A percentile compares a stretch with the other conserved stretches of the same genome.
Conservation (phyloP, 2,113 vertebrate genomes). For the Trogon surrucura region DNA sequence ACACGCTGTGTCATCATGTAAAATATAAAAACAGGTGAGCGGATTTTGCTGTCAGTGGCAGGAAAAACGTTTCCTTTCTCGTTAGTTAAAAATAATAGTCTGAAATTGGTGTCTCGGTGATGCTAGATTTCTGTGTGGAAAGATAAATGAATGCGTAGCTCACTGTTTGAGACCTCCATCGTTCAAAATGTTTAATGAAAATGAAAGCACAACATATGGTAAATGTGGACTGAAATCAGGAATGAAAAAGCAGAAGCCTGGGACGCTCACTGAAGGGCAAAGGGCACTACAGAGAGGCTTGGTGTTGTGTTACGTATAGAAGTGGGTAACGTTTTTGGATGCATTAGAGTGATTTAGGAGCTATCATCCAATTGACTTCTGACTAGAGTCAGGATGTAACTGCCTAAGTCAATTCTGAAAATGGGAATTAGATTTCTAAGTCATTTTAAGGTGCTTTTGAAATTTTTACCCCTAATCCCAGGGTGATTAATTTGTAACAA, state of each 20-base stretch:
- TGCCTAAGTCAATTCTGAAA: slow-evolving; percentile 56
- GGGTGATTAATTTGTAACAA: slow-evolving; percentile 62
- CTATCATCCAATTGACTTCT: slow-evolving; percentile 54
- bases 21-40: not conserved
- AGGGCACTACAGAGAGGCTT: not conserved
- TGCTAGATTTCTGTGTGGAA: slow-evolving; percentile 34
- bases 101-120: slow-evolving; percentile 39
- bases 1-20: not conserved
- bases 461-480: slow-evolving; percentile 55
- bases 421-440: slow-evolving; percentile 62
- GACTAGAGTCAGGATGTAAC: slow-evolving; percentile 38
- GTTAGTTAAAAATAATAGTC: slow-evolving; percentile 53
- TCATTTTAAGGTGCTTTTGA: slow-evolving; percentile 63
- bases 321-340: slow-evolving; percentile 29
- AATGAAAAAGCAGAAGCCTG: slow-evolving; percentile 11
- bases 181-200: slow-evolving; percentile 63
- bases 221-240: slow-evolving; percentile 28
- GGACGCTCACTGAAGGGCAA: slow-evolving; percentile 23
- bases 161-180: slow-evolving; percentile 49
- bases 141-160: slow-evolving; percentile 43
- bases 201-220: slow-evolving; percentile 39
- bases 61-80: slow-evolving; percentile 40
- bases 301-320: not conserved
- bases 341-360: slow-evolving; percentile 52
- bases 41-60: slow-evolving; percentile 6